phyloP scores from a whole-genome alignment of 2,888 invertebrate genomes.

The Barypeithes pellucidus region DNA sequence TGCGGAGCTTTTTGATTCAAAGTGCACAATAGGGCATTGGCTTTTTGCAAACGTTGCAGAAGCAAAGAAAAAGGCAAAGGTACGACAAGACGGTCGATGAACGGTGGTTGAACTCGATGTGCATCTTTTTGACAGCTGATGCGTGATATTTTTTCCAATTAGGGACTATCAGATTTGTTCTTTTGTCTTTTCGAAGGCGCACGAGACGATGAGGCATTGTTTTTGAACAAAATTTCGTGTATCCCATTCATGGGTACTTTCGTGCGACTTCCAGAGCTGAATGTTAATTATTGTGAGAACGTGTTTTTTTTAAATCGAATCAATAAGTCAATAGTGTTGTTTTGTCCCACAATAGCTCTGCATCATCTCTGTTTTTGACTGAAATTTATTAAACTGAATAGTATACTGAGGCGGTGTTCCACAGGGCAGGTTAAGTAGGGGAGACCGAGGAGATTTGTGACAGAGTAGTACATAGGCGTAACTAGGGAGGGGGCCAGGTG shows the following conservation, averaged over 20 bases:
- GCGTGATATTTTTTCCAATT: slow-evolving; percentile 56
- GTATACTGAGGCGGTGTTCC: too few relatives aligned
- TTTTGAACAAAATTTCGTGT: slow-evolving; percentile 16
- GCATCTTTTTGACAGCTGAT: slow-evolving; percentile 54
- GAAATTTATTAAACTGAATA: too few relatives aligned
- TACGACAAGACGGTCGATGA: slow-evolving; percentile 51
- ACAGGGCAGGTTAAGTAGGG: too few relatives aligned
- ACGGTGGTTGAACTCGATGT: slow-evolving; percentile 52
- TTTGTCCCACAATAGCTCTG: too few relatives aligned
- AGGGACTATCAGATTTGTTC: slow-evolving; percentile 42
- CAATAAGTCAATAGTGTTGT: too few relatives aligned
- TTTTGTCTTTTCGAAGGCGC: slow-evolving; percentile 13
- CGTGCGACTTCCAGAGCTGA: slow-evolving; percentile 2
- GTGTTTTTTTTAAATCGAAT: too few relatives aligned
- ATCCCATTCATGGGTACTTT: slow-evolving; percentile 6
- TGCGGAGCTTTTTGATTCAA: slow-evolving; percentile 23
- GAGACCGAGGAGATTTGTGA: too few relatives aligned
- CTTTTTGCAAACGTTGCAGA: slow-evolving; percentile 39
- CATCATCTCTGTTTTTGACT: too few relatives aligned
- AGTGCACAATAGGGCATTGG: slow-evolving; percentile 41
- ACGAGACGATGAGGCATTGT: slow-evolving; percentile 39
- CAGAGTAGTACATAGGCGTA: too few relatives aligned
- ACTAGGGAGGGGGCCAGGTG: too few relatives aligned
- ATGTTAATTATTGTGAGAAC: too few relatives aligned
- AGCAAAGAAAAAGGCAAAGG: slow-evolving; percentile 40